These are phyloP conservation scores for Amphiprion percula DNA, from an alignment of 2,113 vertebrate genomes.

Conservation along the genomic window DNA sequence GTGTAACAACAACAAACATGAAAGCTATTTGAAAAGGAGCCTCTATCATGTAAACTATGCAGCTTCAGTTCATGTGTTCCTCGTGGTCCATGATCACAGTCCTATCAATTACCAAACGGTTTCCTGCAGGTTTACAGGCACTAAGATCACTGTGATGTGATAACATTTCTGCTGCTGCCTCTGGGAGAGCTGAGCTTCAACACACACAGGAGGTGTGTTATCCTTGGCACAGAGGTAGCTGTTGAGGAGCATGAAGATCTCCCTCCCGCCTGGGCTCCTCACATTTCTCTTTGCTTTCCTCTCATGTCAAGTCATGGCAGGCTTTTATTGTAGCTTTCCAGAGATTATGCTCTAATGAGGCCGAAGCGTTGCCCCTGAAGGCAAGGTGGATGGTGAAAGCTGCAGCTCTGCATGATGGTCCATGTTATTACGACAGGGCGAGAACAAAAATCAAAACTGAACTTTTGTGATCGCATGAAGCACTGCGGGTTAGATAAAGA, in stretches of 20 bases:
- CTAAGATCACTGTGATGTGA: not conserved
- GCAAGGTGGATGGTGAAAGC: conserved; percentile 49
- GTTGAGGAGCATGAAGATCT: not conserved
- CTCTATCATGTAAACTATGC: not conserved
- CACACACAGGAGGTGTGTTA: conserved; percentile 51
- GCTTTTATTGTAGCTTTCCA: conserved; percentile 16
- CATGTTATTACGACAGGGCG: not conserved
- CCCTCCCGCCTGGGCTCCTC: conserved; percentile 13
- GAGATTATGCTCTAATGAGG: conserved; percentile 29
- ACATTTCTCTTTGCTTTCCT: not conserved
- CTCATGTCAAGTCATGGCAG: conserved; percentile 59
- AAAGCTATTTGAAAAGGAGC: too few species aligned
- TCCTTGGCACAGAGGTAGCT: conserved; percentile 41
- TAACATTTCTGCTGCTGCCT: conserved; percentile 36
- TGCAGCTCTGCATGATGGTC: not conserved
- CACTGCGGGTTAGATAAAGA: not conserved
- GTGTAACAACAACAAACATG: too few species aligned
- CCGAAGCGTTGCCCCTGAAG: conserved; percentile 45
- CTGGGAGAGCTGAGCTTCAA: conserved; percentile 17
- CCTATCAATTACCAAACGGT: not conserved
- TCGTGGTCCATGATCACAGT: not conserved
- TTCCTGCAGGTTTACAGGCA: conserved; percentile 14
- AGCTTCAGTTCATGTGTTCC: not conserved
- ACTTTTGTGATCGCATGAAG: not conserved
- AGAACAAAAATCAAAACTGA: not conserved